These are phyloP conservation scores for Phorcus lineatus DNA, from an alignment of 2,888 invertebrate genomes.

Conservation along the genomic window DNA sequence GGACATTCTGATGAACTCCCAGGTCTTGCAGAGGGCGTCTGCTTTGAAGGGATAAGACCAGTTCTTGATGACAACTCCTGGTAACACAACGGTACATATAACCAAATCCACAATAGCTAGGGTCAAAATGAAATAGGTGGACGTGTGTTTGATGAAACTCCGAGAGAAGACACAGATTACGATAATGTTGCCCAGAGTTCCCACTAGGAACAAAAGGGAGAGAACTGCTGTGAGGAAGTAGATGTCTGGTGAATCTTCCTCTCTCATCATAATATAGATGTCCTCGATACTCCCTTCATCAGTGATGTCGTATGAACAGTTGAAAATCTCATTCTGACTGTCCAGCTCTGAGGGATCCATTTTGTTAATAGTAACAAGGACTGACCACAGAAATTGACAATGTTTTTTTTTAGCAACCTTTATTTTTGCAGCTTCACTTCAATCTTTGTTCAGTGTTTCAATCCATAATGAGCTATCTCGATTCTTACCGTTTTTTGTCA, in stretches of 20 bases:
- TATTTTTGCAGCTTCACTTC: not conserved
- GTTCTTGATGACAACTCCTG: constrained; percentile 54
- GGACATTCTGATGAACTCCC: constrained; percentile 52
- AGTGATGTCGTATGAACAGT: not conserved
- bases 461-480: not conserved
- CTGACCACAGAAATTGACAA: not conserved
- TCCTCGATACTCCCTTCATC: not conserved
- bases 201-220: constrained; percentile 35
- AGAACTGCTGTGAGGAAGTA: constrained; percentile 17
- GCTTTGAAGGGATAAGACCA: constrained; percentile 51
- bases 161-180: constrained; percentile 52
- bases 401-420: not conserved
- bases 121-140: constrained; percentile 58
- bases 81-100: constrained; percentile 61
- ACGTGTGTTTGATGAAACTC: constrained; percentile 44
- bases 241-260: constrained; percentile 15
- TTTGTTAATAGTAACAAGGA: not conserved
- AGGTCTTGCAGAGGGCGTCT: constrained; percentile 57
- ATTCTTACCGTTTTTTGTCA: not conserved
- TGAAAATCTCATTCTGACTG: not conserved
- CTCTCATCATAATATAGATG: not conserved
- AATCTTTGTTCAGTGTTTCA: not conserved
- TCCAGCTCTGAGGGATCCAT: not conserved
- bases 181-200: constrained; percentile 51
- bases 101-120: constrained; percentile 64